Evolutionary conservation across 2,797 vertebrate species (phyloP).

Genomic region (Novumbra hubbsi): DNA sequence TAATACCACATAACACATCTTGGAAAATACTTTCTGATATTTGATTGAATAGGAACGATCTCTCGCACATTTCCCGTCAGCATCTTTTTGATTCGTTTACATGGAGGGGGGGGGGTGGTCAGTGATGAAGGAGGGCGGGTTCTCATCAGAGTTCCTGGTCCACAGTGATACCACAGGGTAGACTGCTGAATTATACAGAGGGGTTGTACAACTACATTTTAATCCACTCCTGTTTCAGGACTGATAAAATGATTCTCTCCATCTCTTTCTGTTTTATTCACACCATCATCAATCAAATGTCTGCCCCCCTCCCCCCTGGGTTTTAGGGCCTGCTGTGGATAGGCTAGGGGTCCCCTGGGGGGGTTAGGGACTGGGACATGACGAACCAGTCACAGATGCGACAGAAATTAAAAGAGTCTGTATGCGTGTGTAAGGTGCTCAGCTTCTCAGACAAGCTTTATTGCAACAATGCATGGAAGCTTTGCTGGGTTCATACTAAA

Average conservation of each 20-base stretch:
- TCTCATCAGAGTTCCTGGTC: slow-evolving; percentile 68
- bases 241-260: slow-evolving; percentile 83
- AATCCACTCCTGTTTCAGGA: slow-evolving; percentile 80
- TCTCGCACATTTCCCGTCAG: slow-evolving; percentile 32
- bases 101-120: slow-evolving; percentile 30
- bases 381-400: slow-evolving; percentile 77
- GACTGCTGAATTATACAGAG: slow-evolving; percentile 72
- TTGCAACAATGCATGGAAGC: slow-evolving; percentile 67
- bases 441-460: slow-evolving; percentile 73
- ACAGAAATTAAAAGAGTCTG: slow-evolving; percentile 74
- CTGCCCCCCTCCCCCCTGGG: slow-evolving; percentile 45
- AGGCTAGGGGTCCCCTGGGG: slow-evolving; percentile 67
- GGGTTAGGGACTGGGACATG: slow-evolving; percentile 72
- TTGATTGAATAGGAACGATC: neutral
- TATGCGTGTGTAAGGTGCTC: slow-evolving; percentile 64
- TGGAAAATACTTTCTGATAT: neutral
- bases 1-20: neutral
- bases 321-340: slow-evolving; percentile 65
- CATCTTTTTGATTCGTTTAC: slow-evolving; percentile 60
- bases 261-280: slow-evolving; percentile 81
- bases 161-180: slow-evolving; percentile 66
- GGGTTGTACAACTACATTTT: slow-evolving; percentile 81
- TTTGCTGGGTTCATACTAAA: slow-evolving; percentile 65
- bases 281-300: slow-evolving; percentile 81
- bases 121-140: slow-evolving; percentile 54